A percentile compares a stretch with the other conserved stretches of the same genome.
Conservation (phyloP, 2,888 invertebrate species). For the Caenorhabditis sp. region DNA sequence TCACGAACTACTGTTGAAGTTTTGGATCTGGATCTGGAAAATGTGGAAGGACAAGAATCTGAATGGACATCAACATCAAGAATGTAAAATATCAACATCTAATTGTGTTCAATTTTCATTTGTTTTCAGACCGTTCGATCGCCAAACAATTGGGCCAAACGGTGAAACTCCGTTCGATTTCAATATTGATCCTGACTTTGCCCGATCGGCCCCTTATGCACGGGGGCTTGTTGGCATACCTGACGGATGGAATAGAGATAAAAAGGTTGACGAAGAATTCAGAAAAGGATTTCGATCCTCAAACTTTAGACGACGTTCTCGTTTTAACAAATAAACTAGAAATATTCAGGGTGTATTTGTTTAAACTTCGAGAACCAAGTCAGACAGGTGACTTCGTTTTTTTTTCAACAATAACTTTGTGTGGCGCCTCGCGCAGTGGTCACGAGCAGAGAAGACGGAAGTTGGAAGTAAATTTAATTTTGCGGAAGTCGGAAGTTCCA, state of each 20-base stretch:
- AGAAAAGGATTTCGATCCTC: conserved; percentile 16
- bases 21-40: neutral
- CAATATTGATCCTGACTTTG: conserved; percentile 30
- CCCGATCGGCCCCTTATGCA: conserved; percentile 32
- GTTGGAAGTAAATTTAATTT: too few species aligned
- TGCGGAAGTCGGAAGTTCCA: too few species aligned
- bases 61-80: neutral
- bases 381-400: too few species aligned
- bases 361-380: too few species aligned
- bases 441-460: too few species aligned
- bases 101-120: conserved; percentile 4
- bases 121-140: conserved; percentile 15
- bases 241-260: conserved; percentile 43
- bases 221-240: conserved; percentile 47
- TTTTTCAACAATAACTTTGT: too few species aligned
- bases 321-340: too few species aligned
- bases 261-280: conserved; percentile 39
- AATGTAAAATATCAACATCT: neutral
- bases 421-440: too few species aligned
- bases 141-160: neutral
- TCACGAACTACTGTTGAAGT: too few species aligned
- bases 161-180: conserved; percentile 26
- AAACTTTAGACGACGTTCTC: neutral
- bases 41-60: neutral
- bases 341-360: too few species aligned